Conservation (phyloP, 2,797 vertebrate species). For the Buphagus erythrorhynchus region DNA sequence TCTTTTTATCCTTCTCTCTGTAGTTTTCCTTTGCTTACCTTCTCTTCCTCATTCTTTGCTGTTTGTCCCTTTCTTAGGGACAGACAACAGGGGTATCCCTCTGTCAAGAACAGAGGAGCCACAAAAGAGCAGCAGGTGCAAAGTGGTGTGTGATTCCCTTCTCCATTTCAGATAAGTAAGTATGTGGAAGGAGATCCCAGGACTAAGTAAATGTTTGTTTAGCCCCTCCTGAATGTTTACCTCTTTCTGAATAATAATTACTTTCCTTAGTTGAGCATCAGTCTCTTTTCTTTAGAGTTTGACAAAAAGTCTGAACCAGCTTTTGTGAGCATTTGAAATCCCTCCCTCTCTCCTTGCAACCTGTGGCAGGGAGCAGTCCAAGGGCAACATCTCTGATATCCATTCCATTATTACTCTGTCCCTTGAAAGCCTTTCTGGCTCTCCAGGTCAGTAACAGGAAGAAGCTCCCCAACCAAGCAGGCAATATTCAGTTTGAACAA, state of each 20-base stretch:
- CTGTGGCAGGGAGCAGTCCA: background rate
- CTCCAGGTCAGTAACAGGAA: accelerated
- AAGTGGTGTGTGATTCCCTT: background rate
- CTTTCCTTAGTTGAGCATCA: background rate
- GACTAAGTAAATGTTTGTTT: background rate
- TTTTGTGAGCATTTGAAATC: background rate
- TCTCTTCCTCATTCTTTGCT: background rate
- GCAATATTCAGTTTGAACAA: background rate
- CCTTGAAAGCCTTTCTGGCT: background rate
- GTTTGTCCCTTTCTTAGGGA: background rate
- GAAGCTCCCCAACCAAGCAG: background rate
- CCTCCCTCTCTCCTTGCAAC: background rate
- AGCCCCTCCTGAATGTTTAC: background rate
- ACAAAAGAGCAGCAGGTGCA: background rate
- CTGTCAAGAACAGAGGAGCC: background rate
- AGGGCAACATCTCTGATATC: background rate
- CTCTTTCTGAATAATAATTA: background rate
- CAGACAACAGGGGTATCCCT: background rate
- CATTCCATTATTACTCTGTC: background rate
- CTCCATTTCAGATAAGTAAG: background rate
- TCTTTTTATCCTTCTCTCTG: background rate
- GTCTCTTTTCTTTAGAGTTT: background rate
- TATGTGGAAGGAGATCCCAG: background rate
- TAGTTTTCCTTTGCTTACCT: background rate
- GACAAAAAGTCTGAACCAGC: background rate